Base-by-base conservation (phyloP, 30 jellyfish, hydroid and myxozoan species). In the Aurelia aurita region DNA sequence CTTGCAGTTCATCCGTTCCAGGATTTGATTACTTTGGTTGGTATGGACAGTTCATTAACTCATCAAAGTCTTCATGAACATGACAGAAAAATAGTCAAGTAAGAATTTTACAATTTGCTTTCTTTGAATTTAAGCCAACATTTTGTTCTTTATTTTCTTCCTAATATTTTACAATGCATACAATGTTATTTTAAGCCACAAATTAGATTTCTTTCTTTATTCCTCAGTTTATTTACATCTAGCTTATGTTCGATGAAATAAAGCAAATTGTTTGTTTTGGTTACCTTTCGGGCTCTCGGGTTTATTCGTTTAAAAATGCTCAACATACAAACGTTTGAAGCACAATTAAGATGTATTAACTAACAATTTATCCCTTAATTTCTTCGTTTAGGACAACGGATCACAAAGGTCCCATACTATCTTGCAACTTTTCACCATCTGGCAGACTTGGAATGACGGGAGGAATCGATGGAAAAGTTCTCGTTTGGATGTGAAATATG, bases 401-500 rank as follows among this genome's bases (percentile, higher is more conserved):
- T 55, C 97, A 91, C 93, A 66, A 79, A 77, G 97, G 97, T 5
- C 97, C 97, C 16, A 77, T 91, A 8, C 80, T 91, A 28, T 47
- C 93, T 0, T 91, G 97, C 65, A 60, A 53, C 25, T 91, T 91
- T 44, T 91, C 97, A 32, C 92, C 85, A 1, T 69, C 90, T 58
- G 97, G 97, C 25, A 69, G 86, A 14, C 57, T 84, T 60, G 97
- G 96, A 47, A 54, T 84, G 76, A 91, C 97, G 19, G 96, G 97
- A n/a, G 97, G 97, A 34, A 75, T 91, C 59, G 97, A 91, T 60
- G 97, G 97, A 39, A 91, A 91, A 53, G 60, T 87, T 19, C 78
- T 85, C 51, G 96, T 85, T 46, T 91, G 97, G 97, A 57, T 79
- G 93, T 91, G 51, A 31, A 26, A 53, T 31, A 27, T 20, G 2